Conservation (phyloP, 2,113 vertebrate genomes). For the Cyprinus carpio region DNA sequence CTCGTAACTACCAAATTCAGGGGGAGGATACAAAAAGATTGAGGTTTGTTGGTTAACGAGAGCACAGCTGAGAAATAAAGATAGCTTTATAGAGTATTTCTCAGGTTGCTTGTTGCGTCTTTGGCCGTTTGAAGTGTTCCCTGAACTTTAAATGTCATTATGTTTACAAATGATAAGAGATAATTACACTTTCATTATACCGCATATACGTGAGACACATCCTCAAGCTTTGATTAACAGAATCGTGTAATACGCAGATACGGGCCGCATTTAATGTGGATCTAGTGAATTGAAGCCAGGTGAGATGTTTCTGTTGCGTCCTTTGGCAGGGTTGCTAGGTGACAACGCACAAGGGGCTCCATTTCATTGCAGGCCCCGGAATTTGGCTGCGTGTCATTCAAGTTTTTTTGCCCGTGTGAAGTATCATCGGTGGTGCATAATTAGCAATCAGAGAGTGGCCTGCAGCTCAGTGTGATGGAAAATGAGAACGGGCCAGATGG, state of each 20-base stretch:
- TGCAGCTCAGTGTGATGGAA: slow-evolving; percentile 57
- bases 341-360: slow-evolving; percentile 52
- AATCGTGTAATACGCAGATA: slow-evolving; percentile 28
- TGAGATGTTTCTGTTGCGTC: slow-evolving; percentile 45
- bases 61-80: slow-evolving; percentile 38
- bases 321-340: slow-evolving; percentile 51
- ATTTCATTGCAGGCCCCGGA: slow-evolving; percentile 49
- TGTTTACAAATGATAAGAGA: slow-evolving; percentile 49
- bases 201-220: slow-evolving; percentile 27
- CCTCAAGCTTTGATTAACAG: slow-evolving; percentile 42
- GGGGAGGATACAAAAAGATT: slow-evolving; percentile 19
- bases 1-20: slow-evolving; percentile 30
- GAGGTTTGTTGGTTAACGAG: slow-evolving; percentile 15
- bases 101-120: slow-evolving; percentile 5
- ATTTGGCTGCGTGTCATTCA: slow-evolving; percentile 65
- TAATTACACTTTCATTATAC: slow-evolving; percentile 43
- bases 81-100: slow-evolving; percentile 10
- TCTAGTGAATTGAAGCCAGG: slow-evolving; percentile 46
- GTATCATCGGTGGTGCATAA: slow-evolving; percentile 73
- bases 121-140: slow-evolving; percentile 24
- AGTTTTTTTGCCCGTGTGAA: slow-evolving; percentile 66
- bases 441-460: slow-evolving; percentile 68
- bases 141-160: slow-evolving; percentile 57
- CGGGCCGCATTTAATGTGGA: slow-evolving; percentile 29
- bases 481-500: slow-evolving; percentile 64